Evolutionary conservation across 2,113 vertebrate genomes (phyloP).

Genomic region (Tricholaema leucomelas): DNA sequence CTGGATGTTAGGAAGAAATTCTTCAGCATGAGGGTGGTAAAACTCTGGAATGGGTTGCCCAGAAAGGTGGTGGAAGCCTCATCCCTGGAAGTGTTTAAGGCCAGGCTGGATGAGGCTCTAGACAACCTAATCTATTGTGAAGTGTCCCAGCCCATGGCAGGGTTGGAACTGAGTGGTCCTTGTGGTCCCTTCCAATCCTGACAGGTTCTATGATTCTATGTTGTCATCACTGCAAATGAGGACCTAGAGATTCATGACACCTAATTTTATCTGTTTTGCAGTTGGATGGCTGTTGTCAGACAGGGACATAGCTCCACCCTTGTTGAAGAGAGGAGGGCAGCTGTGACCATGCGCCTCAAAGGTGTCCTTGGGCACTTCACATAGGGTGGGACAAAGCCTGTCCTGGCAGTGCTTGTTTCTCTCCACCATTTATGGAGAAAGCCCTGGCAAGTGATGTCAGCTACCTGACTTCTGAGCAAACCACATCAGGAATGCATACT

Average conservation of each 20-base stretch:
- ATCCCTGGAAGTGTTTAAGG: too few relatives aligned
- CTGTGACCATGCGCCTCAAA: accelerated
- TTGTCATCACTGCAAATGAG: neutral
- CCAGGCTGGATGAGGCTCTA: too few relatives aligned
- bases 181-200: too few relatives aligned
- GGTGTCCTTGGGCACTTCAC: neutral
- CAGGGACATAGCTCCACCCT: neutral
- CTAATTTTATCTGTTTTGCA: neutral
- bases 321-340: neutral
- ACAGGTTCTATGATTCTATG: neutral
- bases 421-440: neutral
- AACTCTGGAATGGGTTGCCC: too few relatives aligned
- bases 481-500: neutral
- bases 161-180: too few relatives aligned
- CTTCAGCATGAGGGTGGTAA: too few relatives aligned
- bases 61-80: too few relatives aligned
- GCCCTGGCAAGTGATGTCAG: neutral
- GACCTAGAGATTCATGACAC: neutral
- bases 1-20: too few relatives aligned
- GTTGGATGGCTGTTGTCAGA: neutral
- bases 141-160: too few relatives aligned
- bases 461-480: neutral
- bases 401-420: neutral
- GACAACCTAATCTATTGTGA: too few relatives aligned
- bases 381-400: neutral